Percentiles rank a stretch among this genome's conserved stretches.
Evolutionary conservation across 2,888 invertebrate genomes (phyloP).

Genomic region (Anthophora plumipes): DNA sequence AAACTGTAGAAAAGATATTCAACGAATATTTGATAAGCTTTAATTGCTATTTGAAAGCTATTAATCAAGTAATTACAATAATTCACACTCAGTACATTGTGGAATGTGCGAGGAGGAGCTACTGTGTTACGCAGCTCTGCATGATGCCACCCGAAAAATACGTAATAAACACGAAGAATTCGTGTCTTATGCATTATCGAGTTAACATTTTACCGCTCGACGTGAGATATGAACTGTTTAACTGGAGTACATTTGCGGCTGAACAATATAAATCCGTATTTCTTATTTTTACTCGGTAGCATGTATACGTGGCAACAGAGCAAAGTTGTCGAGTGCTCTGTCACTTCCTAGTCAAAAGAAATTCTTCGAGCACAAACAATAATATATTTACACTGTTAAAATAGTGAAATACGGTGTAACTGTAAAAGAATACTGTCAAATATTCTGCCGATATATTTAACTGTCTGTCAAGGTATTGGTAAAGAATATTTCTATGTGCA

Average conservation of each 20-base stretch:
- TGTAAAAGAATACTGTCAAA: conserved; percentile 33
- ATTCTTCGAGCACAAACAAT: conserved; percentile 68
- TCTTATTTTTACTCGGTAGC: conserved; percentile 77
- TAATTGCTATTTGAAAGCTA: conserved; percentile 60
- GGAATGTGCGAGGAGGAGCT: conserved; percentile 84
- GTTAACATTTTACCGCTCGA: conserved; percentile 68
- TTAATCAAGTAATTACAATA: conserved; percentile 72
- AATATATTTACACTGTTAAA: conserved; percentile 66
- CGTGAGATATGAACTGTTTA: conserved; percentile 62
- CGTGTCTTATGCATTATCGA: conserved; percentile 66
- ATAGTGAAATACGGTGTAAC: conserved; percentile 47
- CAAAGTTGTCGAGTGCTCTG: conserved; percentile 79
- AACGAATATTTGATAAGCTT: conserved; percentile 72
- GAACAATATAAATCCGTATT: conserved; percentile 68
- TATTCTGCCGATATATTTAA: conserved; percentile 24
- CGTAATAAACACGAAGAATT: conserved; percentile 67
- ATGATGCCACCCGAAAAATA: conserved; percentile 78
- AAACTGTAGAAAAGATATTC: conserved; percentile 57
- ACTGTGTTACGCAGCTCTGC: conserved; percentile 84
- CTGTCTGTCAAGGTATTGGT: conserved; percentile 22
- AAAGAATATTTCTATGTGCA: conserved; percentile 42
- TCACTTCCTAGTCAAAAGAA: conserved; percentile 82
- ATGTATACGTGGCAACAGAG: conserved; percentile 82
- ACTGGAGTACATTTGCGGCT: conserved; percentile 37
- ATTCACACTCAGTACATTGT: conserved; percentile 81